Evolutionary conservation across 2,113 vertebrate genomes (phyloP).

Genomic region (Arizona elegans): DNA sequence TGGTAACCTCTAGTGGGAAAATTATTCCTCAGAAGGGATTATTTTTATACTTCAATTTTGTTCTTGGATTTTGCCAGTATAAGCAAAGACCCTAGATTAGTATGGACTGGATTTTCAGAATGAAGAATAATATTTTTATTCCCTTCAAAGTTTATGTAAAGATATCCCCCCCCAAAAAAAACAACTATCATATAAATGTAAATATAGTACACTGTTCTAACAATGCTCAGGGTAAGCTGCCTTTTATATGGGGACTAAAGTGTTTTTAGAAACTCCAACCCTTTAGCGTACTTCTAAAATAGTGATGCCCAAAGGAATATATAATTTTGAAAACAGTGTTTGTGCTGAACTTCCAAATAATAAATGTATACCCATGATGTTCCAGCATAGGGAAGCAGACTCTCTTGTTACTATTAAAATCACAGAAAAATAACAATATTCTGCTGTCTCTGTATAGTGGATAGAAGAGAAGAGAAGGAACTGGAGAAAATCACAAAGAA

Average conservation of each 20-base stretch:
- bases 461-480: neutral
- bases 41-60: slow-evolving; percentile 43
- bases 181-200: neutral
- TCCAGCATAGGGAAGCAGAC: neutral
- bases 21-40: slow-evolving; percentile 26
- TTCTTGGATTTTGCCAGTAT: slow-evolving; percentile 9
- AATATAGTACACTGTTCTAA: neutral
- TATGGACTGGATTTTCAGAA: slow-evolving; percentile 24
- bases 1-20: slow-evolving; percentile 41
- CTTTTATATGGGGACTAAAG: neutral
- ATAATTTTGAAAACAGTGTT: neutral
- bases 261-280: neutral
- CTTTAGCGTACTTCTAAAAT: neutral
- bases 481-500: neutral
- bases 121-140: neutral
- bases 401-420: neutral
- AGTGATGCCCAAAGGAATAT: neutral
- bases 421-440: no score
- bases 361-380: neutral
- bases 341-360: neutral
- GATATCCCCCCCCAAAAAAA: no score
- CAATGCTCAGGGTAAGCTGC: neutral
- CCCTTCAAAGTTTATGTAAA: neutral
- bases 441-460: no score
- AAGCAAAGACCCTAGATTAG: slow-evolving; percentile 29